Base-by-base conservation (phyloP, 2,888 invertebrate genomes). In the Lissonota sp. region DNA sequence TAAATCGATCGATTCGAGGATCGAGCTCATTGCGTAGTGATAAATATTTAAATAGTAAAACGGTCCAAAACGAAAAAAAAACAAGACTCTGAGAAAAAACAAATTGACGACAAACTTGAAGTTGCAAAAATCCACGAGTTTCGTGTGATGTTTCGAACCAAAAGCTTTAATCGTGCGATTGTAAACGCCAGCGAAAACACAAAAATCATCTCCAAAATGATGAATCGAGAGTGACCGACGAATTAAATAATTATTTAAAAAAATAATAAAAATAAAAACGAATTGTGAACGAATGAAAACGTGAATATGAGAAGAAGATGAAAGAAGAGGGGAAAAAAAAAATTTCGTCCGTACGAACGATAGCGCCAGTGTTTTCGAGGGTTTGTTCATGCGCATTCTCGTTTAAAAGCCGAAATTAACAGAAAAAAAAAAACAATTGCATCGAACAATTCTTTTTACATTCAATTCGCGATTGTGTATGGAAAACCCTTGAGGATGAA, bases 21-120 rank as follows among this genome's bases (percentile, higher is more conserved):
- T 26, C 26, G 26, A 26, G 26, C 3, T 26, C 26, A 26, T 26
- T 26, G 26, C 26, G 26, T 26, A 26, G 26, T 26, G 26, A 26
- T 26, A 26, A 26, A 26, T 26, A 26, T 2, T 26, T 14, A 44
- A 60, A 64, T 16, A 70, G 63, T 46, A 62, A 64, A 70, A 57
- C 55, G 77, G 77, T 77, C 77, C 77, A 77, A 77, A 44, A 75
- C 26, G 26, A 26, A 26, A 26, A 26, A 26, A 26, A 26, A 26
- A 26, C 26, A 26, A 26, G 26, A 26, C 26, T 26, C 26, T 2
- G 26, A 1, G 26, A 26, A 26, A 26, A 26, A 26, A 26, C 3
- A 26, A 26, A 26, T 2, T 26, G 26, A 26, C 26, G 26, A 26
- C 26, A 26, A 26, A 26, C 26, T 26, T 26, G 26, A 26, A 26